phyloP scores from a whole-genome alignment of 1,140 invertebrate species.

The Archivesica marissinica region DNA sequence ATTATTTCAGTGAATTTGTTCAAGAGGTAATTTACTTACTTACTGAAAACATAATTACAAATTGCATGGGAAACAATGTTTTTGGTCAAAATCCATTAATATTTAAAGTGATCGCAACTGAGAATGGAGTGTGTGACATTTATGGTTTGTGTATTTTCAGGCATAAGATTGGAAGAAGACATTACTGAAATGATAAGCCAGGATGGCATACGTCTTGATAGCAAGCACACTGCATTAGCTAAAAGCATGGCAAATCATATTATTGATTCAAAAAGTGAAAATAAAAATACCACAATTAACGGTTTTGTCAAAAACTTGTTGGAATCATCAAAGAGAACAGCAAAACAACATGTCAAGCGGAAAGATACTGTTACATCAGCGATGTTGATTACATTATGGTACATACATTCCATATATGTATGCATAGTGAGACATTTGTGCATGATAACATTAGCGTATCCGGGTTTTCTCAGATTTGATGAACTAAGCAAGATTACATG shows the following conservation, averaged over 20 bases:
- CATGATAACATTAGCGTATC: slow-evolving; percentile 42
- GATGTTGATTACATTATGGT: neutral
- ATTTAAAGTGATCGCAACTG: neutral
- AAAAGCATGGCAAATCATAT: neutral
- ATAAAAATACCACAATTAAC: slow-evolving; percentile 32
- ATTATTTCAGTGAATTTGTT: neutral
- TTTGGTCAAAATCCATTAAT: neutral
- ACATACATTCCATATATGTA: neutral
- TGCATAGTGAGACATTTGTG: slow-evolving; percentile 43
- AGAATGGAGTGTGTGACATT: neutral
- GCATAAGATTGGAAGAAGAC: neutral
- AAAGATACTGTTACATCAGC: slow-evolving; percentile 45
- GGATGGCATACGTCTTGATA: too few species aligned
- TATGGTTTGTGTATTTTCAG: slow-evolving; percentile 17
- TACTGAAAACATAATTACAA: neutral
- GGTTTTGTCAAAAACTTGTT: slow-evolving; percentile 34
- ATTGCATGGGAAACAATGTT: neutral
- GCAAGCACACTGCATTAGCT: neutral
- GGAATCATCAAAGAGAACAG: slow-evolving; percentile 43
- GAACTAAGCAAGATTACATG: slow-evolving; percentile 36
- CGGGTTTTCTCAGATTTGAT: slow-evolving; percentile 33
- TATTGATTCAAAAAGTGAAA: neutral
- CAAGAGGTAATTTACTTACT: neutral
- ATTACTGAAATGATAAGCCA: neutral
- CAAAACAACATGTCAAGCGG: neutral